A percentile compares a stretch with the other conserved stretches of the same genome.
Evolutionary conservation across 2,797 vertebrate species (phyloP).

Genomic region (Amazona finschi): DNA sequence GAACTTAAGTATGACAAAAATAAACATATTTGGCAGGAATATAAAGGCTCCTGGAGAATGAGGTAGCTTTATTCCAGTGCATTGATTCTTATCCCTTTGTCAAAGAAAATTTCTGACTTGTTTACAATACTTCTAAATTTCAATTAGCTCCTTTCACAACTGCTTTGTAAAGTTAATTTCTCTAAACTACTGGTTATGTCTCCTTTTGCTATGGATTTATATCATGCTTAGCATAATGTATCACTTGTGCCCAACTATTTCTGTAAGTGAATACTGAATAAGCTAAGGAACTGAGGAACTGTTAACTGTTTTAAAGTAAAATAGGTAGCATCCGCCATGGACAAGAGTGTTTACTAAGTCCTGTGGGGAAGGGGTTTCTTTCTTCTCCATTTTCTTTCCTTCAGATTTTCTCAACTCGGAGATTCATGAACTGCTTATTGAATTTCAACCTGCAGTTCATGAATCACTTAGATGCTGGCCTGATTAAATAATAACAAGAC

Average conservation of each 20-base stretch:
- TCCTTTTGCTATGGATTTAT: neutral
- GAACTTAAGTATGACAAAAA: slow-evolving; percentile 45
- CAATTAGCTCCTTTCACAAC: neutral
- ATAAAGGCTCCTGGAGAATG: neutral
- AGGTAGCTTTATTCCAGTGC: neutral
- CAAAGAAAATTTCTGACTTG: neutral
- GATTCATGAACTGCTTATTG: slow-evolving; percentile 56
- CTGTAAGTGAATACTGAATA: neutral
- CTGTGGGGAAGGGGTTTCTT: neutral
- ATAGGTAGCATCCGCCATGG: neutral
- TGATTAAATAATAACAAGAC: slow-evolving; percentile 70
- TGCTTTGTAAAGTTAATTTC: neutral
- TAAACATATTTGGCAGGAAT: neutral
- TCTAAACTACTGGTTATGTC: neutral
- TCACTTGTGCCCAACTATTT: neutral
- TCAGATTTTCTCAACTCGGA: slow-evolving; percentile 36
- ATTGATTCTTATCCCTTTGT: neutral
- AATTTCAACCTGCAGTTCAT: slow-evolving; percentile 68
- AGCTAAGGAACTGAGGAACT: neutral
- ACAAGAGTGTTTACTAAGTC: slow-evolving; percentile 9
- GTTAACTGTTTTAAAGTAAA: slow-evolving; percentile 33
- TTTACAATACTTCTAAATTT: neutral
- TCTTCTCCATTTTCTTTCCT: neutral
- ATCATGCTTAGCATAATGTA: neutral
- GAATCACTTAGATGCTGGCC: slow-evolving; percentile 64